Conservation (phyloP, 2,797 vertebrate genomes). For the Lacerta viridis region DNA sequence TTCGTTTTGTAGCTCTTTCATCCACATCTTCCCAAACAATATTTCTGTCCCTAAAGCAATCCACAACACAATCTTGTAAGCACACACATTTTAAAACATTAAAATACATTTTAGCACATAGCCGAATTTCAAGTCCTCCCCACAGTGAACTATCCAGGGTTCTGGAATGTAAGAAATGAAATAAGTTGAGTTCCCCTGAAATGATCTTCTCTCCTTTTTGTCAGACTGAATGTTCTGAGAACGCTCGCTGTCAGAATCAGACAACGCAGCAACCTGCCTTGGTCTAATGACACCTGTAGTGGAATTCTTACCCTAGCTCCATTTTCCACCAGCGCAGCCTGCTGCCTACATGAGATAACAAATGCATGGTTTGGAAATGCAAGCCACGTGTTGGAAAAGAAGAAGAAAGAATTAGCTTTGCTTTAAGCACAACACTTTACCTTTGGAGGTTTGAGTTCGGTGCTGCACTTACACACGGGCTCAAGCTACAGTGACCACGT, state of each 20-base stretch:
- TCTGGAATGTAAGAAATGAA: conserved; percentile 47
- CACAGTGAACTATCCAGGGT: conserved; percentile 14
- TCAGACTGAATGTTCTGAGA: conserved; percentile 13
- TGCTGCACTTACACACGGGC: not conserved
- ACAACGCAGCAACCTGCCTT: conserved; percentile 33
- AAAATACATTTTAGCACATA: conserved; percentile 26
- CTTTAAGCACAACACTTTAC: not conserved
- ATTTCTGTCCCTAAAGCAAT: not conserved
- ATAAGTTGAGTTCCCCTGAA: conserved; percentile 50
- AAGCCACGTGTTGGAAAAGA: not conserved
- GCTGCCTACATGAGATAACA: conserved; percentile 49
- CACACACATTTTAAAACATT: not conserved
- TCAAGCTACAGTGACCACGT: not conserved
- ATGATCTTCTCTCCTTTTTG: conserved; percentile 29
- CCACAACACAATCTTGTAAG: not conserved
- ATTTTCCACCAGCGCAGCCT: conserved; percentile 49
- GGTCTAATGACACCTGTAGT: conserved; percentile 56
- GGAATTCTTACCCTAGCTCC: conserved; percentile 22
- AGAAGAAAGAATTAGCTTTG: conserved; percentile 1
- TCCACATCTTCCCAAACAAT: not conserved
- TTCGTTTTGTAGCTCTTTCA: conserved; percentile 12
- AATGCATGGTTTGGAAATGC: conserved; percentile 43
- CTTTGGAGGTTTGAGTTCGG: not conserved
- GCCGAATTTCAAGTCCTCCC: conserved; percentile 1
- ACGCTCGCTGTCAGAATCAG: conserved; percentile 37